A percentile compares a stretch with the other conserved stretches of the same genome.
phyloP scores from a whole-genome alignment of 2,797 vertebrate genomes.

The Hydrocynus forskahlii region DNA sequence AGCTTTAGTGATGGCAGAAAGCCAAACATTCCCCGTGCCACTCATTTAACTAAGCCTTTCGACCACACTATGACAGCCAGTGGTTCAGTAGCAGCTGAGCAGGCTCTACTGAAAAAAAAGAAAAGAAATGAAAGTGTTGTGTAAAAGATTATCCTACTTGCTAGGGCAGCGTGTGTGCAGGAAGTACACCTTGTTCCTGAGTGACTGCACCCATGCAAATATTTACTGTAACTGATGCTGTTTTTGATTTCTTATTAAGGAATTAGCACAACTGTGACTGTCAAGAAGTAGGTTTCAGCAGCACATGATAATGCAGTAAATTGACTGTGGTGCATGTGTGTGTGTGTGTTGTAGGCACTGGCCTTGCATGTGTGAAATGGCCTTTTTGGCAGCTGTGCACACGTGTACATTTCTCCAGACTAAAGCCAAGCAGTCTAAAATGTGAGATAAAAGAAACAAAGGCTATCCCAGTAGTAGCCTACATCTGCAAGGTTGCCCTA shows the following conservation, averaged over 20 bases:
- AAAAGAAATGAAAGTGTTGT: constrained; percentile 35
- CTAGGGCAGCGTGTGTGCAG: constrained; percentile 50
- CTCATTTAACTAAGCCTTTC: constrained; percentile 3
- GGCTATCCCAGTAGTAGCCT: constrained; percentile 19
- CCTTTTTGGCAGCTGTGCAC: neutral
- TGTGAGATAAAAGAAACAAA: neutral
- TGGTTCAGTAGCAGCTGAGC: constrained; percentile 22
- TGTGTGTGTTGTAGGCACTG: neutral
- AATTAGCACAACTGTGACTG: constrained; percentile 28
- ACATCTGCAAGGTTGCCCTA: constrained; percentile 17
- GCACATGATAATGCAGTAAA: neutral
- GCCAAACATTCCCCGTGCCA: neutral
- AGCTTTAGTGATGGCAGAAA: neutral
- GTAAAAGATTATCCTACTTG: constrained; percentile 21
- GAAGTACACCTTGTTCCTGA: constrained; percentile 76
- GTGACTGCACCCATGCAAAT: constrained; percentile 72
- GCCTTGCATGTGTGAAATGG: neutral
- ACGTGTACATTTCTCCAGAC: neutral
- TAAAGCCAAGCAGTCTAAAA: neutral
- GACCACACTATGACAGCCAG: constrained; percentile 5
- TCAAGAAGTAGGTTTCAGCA: neutral
- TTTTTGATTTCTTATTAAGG: constrained; percentile 63
- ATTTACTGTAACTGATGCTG: constrained; percentile 75
- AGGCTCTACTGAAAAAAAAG: constrained; percentile 8
- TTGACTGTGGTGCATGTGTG: neutral